Base-by-base conservation (phyloP, 2,113 vertebrate species). In the Pao palembangensis region DNA sequence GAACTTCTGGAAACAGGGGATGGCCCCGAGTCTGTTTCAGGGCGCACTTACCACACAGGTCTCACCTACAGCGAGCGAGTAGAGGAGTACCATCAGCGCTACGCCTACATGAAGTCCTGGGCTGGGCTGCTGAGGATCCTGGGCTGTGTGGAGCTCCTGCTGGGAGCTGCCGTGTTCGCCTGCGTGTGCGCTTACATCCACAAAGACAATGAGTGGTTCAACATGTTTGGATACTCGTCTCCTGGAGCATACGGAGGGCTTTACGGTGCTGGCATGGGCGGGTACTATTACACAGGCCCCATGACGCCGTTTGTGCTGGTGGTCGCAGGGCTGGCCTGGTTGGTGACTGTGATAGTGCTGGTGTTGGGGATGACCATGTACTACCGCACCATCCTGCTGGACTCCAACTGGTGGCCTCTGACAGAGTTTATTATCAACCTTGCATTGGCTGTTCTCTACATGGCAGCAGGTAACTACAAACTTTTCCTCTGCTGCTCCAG, bases 291-390 rank as follows among this genome's bases (percentile, higher is more conserved):
- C 85, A 82, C 82, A 0, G 97, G 97, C 0, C 97, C 97, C 65
- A 95, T 94, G 68, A 99, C 97, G 0, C 93, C 96, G 0, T 99
- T 98, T 46, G 49, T 98, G 14, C 74, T 98, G 16, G 96, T 98
- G 68, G 92, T 91, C 47, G 95, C 92, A 0, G 96, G 93, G 0
- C 75, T 96, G 76, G 93, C 93, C 0, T 98, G 96, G 96, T 0
- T 99, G 6, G 84, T 92, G 61, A 98, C 96, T 0, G 81, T 98
- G 4, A 94, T 95, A 0, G 3, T 98, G 8, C 77, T 99, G 5
- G 95, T 94, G 15, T 87, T 99, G 25, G 96, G 97, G 57, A 98
- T 98, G 96, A 95, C 95, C n/a, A 94, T 98, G 94, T 99, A 98
- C 78, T 99, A 99, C 80, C 93, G 93, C 41, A 95, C 94, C 12